Evolutionary conservation across 2,888 invertebrate genomes (phyloP), one percentile per base, ranked within the genome.

Genomic region (Andrena flavipes): DNA sequence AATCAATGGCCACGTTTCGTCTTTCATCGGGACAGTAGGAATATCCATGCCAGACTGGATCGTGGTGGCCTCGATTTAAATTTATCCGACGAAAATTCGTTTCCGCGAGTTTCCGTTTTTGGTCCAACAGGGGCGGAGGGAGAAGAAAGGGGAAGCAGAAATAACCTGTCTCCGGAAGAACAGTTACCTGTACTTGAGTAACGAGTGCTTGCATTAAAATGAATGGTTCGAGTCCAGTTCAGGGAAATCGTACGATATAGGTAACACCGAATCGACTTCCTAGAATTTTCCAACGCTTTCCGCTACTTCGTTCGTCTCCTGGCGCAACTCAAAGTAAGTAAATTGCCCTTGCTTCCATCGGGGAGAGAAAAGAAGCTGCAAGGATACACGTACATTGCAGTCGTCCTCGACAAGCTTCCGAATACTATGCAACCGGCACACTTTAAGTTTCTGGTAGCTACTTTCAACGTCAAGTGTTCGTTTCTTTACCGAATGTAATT

Each of bases 1-100:
- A 83, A 88, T 88, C 85, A 87, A 87, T 87, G 76, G 51, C 71
- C 72, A 73, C 82, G 74, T 84, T 86, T 82, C 77, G 87, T 86
- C 87, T 84, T 82, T 79, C 49, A 54, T 60, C 42, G 71, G 68
- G 74, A 71, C 75, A 26, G 42, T 51, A 48, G 59, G 73, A 77
- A 84, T 67, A 80, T 74, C 83, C 51, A 67, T 71, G 76, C 68
- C 65, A 23, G 35, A 8, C 49, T 33, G 59, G 54, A 69, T 72
- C 78, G 63, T 42, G 51, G 51, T 70, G 29, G 65, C n/a, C 60
- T 48, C 59, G 76, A 83, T 83, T 83, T 77, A 72, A 80, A 84
- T 80, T 63, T 67, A 59, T 56, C 20, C 60, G 56, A 35, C 51
- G 69, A 65, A 68, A 62, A 72, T 79, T 60, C 56, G n/a, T 20